phyloP scores from a whole-genome alignment of 2,113 vertebrate species.

The Megaleporinus macrocephalus region DNA sequence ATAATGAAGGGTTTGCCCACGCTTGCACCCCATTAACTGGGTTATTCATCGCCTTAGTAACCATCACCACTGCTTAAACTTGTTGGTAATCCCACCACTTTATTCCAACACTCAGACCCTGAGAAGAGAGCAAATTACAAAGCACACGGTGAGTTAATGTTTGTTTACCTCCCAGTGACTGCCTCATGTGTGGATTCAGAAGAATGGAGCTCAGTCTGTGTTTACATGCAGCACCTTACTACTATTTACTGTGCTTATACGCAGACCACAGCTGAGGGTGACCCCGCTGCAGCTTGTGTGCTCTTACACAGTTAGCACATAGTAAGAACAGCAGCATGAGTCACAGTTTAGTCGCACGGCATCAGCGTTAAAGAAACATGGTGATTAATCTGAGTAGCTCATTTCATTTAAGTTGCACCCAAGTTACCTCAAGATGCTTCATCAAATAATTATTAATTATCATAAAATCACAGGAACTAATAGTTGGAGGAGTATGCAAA shows the following conservation, averaged over 20 bases:
- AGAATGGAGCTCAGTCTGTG: slow-evolving; percentile 14
- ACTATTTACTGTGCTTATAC: slow-evolving; percentile 25
- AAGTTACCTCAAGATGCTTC: too few relatives aligned
- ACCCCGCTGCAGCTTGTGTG: background rate
- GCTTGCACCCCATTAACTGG: slow-evolving; percentile 55
- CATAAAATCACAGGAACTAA: too few relatives aligned
- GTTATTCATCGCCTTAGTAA: slow-evolving; percentile 69
- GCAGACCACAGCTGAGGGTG: slow-evolving; percentile 8
- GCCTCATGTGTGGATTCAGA: slow-evolving; percentile 10
- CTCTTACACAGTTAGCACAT: background rate
- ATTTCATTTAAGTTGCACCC: too few relatives aligned
- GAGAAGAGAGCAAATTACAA: slow-evolving; percentile 42
- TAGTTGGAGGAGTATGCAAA: too few relatives aligned
- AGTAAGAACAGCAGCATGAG: background rate
- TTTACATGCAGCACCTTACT: slow-evolving; percentile 24
- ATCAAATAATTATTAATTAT: too few relatives aligned
- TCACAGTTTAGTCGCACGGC: too few relatives aligned
- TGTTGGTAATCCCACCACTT: slow-evolving; percentile 30
- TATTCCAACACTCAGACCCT: slow-evolving; percentile 39
- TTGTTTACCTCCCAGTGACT: slow-evolving; percentile 33
- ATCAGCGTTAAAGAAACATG: too few relatives aligned
- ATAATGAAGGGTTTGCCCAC: slow-evolving; percentile 46
- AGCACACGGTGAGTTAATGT: slow-evolving; percentile 49
- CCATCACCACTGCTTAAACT: slow-evolving; percentile 38
- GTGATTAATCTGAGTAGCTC: too few relatives aligned